Evolutionary conservation across 2,888 invertebrate species (phyloP), one percentile per base, ranked within the genome.

Genomic region (Hydraecia micacea): DNA sequence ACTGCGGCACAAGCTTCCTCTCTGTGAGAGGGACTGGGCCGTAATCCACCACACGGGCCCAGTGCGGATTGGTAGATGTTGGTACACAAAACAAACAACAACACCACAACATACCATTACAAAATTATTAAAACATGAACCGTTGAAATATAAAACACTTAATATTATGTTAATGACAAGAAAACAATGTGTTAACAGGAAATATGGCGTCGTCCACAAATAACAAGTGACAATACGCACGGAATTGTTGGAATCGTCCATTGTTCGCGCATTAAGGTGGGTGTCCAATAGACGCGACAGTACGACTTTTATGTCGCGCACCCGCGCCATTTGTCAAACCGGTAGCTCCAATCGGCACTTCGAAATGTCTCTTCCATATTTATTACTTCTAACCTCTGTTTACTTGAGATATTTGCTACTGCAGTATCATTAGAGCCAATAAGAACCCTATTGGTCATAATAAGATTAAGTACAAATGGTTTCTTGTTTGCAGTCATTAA

Each of bases 151-250:
- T 79, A 73, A 77, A 83, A 86, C 63, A 72, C 58, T 75, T 66
- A 73, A 81, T 79, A 87, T 85, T 77, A 87, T 88, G 84, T 79
- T 83, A 84, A 89, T 84, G 74, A 78, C 42, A 77, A 39, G 67
- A 75, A 84, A 86, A 86, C 88, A 88, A 88, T 84, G 83, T 81
- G 86, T 84, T 77, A 83, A 83, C 86, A 88, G 88, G 88, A 87
- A 83, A 80, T 78, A 76, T 69, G 69, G 78, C 68, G 73, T 79
- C 71, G 75, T 73, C 49, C 76, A 85, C 75, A 86, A 83, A 85
- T 82, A 76, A 84, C 77, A 83, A 52, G 80, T 79, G 90, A 86
- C 90, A 89, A 79, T 86, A 79, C 71, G 73, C 69, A 79, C 72
- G 60, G 80, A 85, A 86, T 84, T 79, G 83, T 73, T 77, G 70